These are phyloP conservation scores for Ciconia boyciana DNA, from an alignment of 2,113 vertebrate genomes.

Conservation along the genomic window DNA sequence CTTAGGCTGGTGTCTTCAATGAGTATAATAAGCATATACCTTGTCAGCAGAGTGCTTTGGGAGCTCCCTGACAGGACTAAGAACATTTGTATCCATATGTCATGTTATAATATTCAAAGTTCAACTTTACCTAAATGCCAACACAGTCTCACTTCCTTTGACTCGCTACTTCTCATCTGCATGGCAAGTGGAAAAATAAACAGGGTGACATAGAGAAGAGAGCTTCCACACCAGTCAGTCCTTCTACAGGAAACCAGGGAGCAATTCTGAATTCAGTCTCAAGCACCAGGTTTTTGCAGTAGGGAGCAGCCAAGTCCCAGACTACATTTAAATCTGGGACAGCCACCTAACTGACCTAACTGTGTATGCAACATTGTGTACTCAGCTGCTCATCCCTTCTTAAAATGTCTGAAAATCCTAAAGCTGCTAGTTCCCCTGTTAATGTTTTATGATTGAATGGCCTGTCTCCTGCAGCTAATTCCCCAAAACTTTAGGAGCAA, in stretches of 20 bases:
- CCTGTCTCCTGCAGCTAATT: neutral
- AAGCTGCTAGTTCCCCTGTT: neutral
- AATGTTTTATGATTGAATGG: accelerated
- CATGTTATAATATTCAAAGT: neutral
- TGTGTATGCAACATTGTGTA: neutral
- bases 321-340: neutral
- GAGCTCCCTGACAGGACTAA: neutral
- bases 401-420: neutral
- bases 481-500: neutral
- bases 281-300: neutral
- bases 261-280: neutral
- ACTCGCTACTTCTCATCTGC: neutral
- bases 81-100: neutral
- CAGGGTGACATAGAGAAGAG: neutral
- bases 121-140: neutral
- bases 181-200: neutral
- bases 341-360: neutral
- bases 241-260: neutral
- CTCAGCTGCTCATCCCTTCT: neutral
- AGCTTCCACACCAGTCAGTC: neutral
- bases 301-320: neutral
- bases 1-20: neutral
- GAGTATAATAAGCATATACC: neutral
- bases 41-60: neutral
- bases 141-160: neutral